These are phyloP conservation scores for Actenoides hombroni DNA, from an alignment of 2,113 vertebrate species.

Conservation along the genomic window DNA sequence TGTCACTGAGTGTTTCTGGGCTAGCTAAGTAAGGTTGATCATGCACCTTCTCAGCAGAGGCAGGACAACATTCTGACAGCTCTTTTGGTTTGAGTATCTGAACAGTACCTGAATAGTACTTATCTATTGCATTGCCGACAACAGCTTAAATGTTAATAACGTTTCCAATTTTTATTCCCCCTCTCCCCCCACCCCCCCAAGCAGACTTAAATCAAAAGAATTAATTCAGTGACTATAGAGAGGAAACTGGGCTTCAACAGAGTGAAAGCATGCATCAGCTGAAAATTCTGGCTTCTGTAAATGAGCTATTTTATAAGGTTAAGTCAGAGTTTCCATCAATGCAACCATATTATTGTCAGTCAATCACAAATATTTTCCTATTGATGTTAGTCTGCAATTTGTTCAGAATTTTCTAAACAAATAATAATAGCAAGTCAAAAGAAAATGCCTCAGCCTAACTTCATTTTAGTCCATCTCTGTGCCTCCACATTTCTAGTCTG, in stretches of 20 bases:
- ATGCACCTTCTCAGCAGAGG: neutral
- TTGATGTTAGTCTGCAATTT: constrained; percentile 7
- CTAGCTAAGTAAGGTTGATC: neutral
- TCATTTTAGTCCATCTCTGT: neutral
- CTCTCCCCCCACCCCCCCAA: too few species aligned
- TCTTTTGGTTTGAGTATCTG: neutral
- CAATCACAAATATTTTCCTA: constrained; percentile 51
- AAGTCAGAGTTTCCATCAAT: constrained; percentile 45
- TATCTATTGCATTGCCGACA: neutral
- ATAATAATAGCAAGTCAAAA: constrained; percentile 13
- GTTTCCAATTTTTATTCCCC: neutral
- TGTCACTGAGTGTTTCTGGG: neutral
- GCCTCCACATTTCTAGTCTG: neutral
- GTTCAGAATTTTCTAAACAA: neutral
- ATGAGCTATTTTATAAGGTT: neutral
- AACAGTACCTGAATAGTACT: neutral
- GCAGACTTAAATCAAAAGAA: neutral
- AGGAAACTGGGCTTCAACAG: neutral
- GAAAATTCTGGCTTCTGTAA: constrained; percentile 5
- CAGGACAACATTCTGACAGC: neutral
- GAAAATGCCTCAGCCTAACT: neutral
- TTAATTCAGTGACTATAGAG: neutral
- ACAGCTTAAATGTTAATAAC: neutral
- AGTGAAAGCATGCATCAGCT: neutral
- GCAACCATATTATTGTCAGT: neutral